Evolutionary conservation across 2,888 invertebrate species (phyloP), one percentile per base, ranked within the genome.

Genomic region (Lycia hirtaria): DNA sequence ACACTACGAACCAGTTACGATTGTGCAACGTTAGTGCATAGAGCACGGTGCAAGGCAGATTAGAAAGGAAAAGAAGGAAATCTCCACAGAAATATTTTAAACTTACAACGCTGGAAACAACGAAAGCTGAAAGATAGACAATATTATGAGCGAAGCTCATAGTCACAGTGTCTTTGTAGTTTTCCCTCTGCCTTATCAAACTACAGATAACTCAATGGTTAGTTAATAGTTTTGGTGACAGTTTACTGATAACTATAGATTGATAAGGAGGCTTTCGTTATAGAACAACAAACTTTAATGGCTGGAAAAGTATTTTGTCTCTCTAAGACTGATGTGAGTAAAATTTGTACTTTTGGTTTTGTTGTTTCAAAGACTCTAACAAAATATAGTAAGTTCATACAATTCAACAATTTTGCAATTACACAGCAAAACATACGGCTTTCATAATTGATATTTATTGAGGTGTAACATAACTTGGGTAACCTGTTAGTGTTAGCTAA

Each of bases 1-100:
- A 59, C 55, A 28, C 48, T 33, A 60, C 60, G 50, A 60, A 56
- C 58, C 22, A 60, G 38, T 48, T 24, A 26, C 28, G 15, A 54
- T 62, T 55, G 48, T 62, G 60, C 60, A 64, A 67, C 51, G 22
- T 49, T 24, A 47, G 50, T 45, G 58, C 56, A 35, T 22, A n/a
- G 30, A 12, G 37, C 41, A 19, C 41, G 54, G 35, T 55, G 41
- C 30, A 28, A 5, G 4, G 3, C 24, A 24, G 47, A 47, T 9
- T 45, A 45, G 20, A n/a, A 5, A 47, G 5, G 22, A 6, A 10
- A 22, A 22, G 45, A 45, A 4, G 5, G 45, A 45, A 1, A 14
- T 14, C 40, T 40, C 40, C 12, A 3, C 14, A 14, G 7, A 22
- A 40, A 9, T 7, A 15, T 17, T 7, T 2, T 35, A 35, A 3